Percentiles rank a stretch among this genome's conserved stretches.
Conservation (phyloP, 2,113 vertebrate species). For the Rhegmatorhina hoffmannsi region DNA sequence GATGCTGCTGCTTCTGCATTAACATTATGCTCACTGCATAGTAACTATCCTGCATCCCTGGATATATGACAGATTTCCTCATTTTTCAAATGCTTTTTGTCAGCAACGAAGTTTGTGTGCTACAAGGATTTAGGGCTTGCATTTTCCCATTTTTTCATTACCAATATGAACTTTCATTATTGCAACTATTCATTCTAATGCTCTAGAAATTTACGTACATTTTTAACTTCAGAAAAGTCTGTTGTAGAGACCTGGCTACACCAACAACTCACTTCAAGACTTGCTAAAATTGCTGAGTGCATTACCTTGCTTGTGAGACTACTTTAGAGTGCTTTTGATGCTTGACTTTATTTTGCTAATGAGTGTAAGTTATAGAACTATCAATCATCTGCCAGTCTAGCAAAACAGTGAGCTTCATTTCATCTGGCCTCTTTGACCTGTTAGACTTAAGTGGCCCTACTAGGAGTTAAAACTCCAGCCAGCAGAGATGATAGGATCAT, state of each 20-base stretch:
- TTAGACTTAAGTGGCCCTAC: neutral
- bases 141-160: neutral
- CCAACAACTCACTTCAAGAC: neutral
- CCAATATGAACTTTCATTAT: neutral
- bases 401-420: constrained; percentile 24
- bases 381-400: neutral
- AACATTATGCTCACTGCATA: neutral
- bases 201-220: neutral
- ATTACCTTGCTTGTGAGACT: neutral
- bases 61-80: neutral
- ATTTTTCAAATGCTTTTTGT: constrained; percentile 39
- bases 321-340: neutral
- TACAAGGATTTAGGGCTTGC: neutral
- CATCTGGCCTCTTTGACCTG: neutral
- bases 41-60: neutral
- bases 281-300: neutral
- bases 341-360: constrained; percentile 9
- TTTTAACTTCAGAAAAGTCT: neutral
- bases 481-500: neutral
- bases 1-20: constrained; percentile 17
- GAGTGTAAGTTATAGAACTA: neutral
- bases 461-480: constrained; percentile 4
- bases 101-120: neutral
- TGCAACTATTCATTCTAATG: neutral
- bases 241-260: neutral